Evolutionary conservation across 2,888 invertebrate species (phyloP).

Genomic region (Eurytoma californica): DNA sequence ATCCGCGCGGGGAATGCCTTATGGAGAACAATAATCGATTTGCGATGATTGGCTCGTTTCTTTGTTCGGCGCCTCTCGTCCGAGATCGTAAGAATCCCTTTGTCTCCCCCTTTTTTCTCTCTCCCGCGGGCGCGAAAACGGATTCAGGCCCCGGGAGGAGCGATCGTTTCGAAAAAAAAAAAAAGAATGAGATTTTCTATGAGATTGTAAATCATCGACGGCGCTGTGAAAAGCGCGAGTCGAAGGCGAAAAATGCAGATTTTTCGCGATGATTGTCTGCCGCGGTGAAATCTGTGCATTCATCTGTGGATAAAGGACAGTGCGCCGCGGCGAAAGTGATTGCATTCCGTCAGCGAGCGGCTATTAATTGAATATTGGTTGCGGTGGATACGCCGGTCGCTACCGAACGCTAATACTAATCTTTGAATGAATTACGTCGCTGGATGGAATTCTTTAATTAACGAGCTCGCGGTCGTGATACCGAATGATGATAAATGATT

Average conservation of each 20-base stretch:
- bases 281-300: conserved; percentile 11
- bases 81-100: conserved; percentile 29
- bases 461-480: neutral
- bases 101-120: neutral
- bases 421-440: neutral
- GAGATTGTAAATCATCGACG: conserved; percentile 26
- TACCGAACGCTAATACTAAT: neutral
- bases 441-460: neutral
- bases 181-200: conserved; percentile 23
- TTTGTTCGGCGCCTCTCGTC: conserved; percentile 38
- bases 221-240: neutral
- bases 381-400: neutral
- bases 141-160: conserved; percentile 15
- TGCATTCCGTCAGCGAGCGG: neutral
- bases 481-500: neutral
- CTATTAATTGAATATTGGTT: conserved; percentile 13
- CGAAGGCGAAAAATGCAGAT: neutral
- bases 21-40: conserved; percentile 40
- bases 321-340: neutral
- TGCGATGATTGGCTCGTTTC: conserved; percentile 43
- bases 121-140: neutral
- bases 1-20: conserved; percentile 1
- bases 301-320: conserved; percentile 10
- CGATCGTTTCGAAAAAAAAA: neutral
- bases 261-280: neutral